phyloP scores from a whole-genome alignment of 2,113 vertebrate species.

The Caranx ignobilis region DNA sequence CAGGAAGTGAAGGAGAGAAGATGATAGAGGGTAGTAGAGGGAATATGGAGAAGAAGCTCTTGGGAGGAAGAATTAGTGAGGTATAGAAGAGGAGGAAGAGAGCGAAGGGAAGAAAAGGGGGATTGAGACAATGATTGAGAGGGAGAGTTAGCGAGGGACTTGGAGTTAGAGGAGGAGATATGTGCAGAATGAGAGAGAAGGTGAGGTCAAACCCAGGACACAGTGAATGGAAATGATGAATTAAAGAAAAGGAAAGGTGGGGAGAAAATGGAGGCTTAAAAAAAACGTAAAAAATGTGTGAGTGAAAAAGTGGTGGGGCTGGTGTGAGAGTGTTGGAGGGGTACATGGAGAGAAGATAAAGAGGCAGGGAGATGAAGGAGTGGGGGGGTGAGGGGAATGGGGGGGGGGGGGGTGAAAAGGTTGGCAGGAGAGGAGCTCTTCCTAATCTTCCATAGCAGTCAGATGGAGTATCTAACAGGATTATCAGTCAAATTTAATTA shows the following conservation, averaged over 20 bases:
- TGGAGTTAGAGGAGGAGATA: conserved; percentile 51
- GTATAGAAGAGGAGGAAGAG: conserved; percentile 45
- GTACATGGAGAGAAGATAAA: conserved; percentile 70
- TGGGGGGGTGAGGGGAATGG: conserved; percentile 10
- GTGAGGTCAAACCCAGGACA: conserved; percentile 70
- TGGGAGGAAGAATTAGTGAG: conserved; percentile 62
- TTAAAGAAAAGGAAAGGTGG: conserved; percentile 64
- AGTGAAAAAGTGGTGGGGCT: conserved; percentile 51
- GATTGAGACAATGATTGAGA: conserved; percentile 67
- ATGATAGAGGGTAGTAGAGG: conserved; percentile 33
- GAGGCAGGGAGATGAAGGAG: conserved; percentile 38
- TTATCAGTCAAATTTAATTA: conserved; percentile 83
- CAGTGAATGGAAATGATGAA: conserved; percentile 71
- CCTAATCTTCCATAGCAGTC: conserved; percentile 74
- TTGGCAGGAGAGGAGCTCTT: conserved; percentile 68
- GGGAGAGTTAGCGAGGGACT: conserved; percentile 44
- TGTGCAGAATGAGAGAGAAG: conserved; percentile 57
- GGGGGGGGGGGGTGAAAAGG: conserved; percentile 48
- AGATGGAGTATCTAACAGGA: conserved; percentile 78
- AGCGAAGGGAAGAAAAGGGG: conserved; percentile 16
- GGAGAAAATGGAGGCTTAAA: conserved; percentile 60
- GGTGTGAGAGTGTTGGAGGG: conserved; percentile 55
- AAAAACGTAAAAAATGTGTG: conserved; percentile 42
- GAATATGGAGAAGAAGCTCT: conserved; percentile 55
- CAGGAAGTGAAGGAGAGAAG: conserved; percentile 23